Evolutionary conservation across 2,888 invertebrate species (phyloP), one percentile per base, ranked within the genome.

Genomic region (Xylophagus ater): DNA sequence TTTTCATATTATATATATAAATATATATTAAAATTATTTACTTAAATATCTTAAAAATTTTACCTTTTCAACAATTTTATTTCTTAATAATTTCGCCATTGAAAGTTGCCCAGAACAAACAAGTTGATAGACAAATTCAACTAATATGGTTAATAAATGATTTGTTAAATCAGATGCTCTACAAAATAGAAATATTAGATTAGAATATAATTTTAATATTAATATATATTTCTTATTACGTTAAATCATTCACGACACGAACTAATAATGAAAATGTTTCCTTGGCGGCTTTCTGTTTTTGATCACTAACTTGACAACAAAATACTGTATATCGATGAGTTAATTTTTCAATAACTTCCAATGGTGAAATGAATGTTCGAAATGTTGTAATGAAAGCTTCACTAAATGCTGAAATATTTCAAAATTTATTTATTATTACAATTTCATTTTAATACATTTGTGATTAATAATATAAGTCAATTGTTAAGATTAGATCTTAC

Each of bases 381-480:
- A 97, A 98, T 44, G 97, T 98, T 38, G 94, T 90, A 52, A 97
- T 75, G 69, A 98, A 98, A 47, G 97, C 96, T 72, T 98, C 97
- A 71, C 62, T 61, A 49, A 64, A 65, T 43, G 59, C 63, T 64
- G 41, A 10, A 43, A 41, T 30, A 37, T 33, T 14, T 10, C 34
- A 20, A 17, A 30, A 19, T 19, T 15, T 15, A 13, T 15, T 10
- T 15, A 12, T 10, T 19, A 34, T 32, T 32, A 18, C n/a, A n/a
- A n/a, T n/a, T n/a, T n/a, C n/a, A n/a, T 29, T 29, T 6, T 23
- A 23, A 23, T 8, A 9, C 23, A 23, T 8, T 23, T 23, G 7
- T 8, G 23, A 23, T 23, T 9, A 23, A 23, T 23, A 23, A 8
- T n/a, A n/a, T n/a, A n/a, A n/a, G 9, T 21, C 12, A 33, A 33